Base-by-base conservation (phyloP, 1,140 invertebrate species). In the Drosophila albomicans region DNA sequence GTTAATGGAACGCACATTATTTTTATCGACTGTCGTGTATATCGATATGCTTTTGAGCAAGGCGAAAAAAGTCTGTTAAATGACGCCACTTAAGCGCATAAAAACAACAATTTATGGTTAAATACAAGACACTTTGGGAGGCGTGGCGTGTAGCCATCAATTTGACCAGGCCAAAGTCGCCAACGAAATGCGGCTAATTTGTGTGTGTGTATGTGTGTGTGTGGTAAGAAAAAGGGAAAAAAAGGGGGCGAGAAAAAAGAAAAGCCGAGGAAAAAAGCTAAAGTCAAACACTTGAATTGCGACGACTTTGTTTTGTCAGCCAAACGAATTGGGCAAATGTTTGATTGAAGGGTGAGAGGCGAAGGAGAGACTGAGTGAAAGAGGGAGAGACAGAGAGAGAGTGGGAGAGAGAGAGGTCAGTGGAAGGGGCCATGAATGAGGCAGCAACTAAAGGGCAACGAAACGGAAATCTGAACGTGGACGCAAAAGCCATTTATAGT, bases 231-330 rank as follows among this genome's bases (percentile, higher is more conserved):
- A 49, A 35, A 16, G 10, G 28, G 7, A 35, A 11, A 35, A 16
- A 25, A 25, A 25, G 20, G 3, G 3, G 20, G 20, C 20, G 20
- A 25, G 45, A 35, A 32, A 52, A 8, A 32, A 28, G 2, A 11
- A 45, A 25, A 43, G 35, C 10, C 35, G 64, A 48, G 41, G 5
- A 16, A 20, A 45, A 38, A 32, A 54, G 15, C 51, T 32, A 48
- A 20, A 63, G 51, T 38, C 41, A 65, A 63, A 63, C 58, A 63
- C 58, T 70, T 54, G 38, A 62, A 63, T 67, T 52, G 38, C 48
- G 63, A 64, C 67, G 74, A 79, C 78, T 75, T 66, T 82, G 75
- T 64, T 74, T 66, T 66, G 63, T 66, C 43, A 20, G 65, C 43
- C 32, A 41, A 58, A 41, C 20, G 68, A 64, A 49, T 20, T 67